Base-by-base conservation (phyloP, 1,140 invertebrate genomes). In the Ladona fulva region DNA sequence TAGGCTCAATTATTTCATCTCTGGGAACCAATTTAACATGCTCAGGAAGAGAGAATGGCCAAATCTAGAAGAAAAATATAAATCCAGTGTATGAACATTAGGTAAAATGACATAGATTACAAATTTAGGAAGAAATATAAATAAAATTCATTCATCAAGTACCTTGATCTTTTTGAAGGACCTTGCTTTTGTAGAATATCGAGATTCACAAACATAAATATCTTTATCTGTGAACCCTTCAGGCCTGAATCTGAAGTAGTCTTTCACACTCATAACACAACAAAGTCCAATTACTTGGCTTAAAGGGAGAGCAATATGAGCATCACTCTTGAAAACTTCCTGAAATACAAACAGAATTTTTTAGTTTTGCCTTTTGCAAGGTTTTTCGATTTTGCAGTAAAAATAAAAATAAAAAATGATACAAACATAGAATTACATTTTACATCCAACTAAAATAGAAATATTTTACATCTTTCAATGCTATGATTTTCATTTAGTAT, bases 151-250 rank as follows among this genome's bases (percentile, higher is more conserved):
- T 75, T 74, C 75, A 42, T 42, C n/a, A 24, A 80, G 83, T 79
- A 93, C 91, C 86, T 98, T 98, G 25, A 98, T 95, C 85, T 98
- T 98, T 85, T 97, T 97, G 84, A 99, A 98, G 79, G 91, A 90
- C 80, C 95, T 89, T 24, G 90, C 89, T 82, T 91, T 92, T 0
- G 93, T 91, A 79, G 92, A 95, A 85, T 99, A 99, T 14, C 97
- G 89, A 19, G 95, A 97, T 86, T 99, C 97, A 84, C 97, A 99
- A 0, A 99, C 96, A 83, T 95, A 99, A 0, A 99, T 93, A 86
- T 99, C 97, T 83, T 97, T 96, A 78, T 97, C 95, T 0, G 91
- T 88, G 83, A 96, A 95, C 82, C 91, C 92, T 87, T 95, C 93
- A 0, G 97, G 96, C 80, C 90, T 90, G 83, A 91, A 91, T 82